Percentiles rank a stretch among this genome's conserved stretches.
phyloP scores from a whole-genome alignment of 2,888 invertebrate species.

The Epinotia brunnichana region DNA sequence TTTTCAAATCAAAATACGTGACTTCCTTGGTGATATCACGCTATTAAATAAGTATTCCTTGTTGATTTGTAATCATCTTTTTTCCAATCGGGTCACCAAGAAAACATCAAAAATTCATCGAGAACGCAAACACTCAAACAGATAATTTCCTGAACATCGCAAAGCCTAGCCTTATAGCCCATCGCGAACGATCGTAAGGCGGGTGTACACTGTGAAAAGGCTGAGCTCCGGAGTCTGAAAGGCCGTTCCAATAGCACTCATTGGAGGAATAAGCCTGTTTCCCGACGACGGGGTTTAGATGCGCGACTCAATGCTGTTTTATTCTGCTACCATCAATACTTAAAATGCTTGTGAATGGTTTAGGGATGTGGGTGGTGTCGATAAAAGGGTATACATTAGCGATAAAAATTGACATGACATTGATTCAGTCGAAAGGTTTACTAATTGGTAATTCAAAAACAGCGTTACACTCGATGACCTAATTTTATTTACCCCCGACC shows the following conservation, averaged over 20 bases:
- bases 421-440: too few species aligned
- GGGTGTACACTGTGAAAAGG: slow-evolving; percentile 77
- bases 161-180: slow-evolving; percentile 77
- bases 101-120: slow-evolving; percentile 27
- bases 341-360: slow-evolving; percentile 76
- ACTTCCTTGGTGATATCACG: too few species aligned
- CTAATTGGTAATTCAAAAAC: not conserved
- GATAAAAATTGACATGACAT: not conserved
- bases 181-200: slow-evolving; percentile 78
- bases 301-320: slow-evolving; percentile 81
- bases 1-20: too few species aligned
- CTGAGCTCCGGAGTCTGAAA: slow-evolving; percentile 78
- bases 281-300: slow-evolving; percentile 80
- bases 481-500: not conserved
- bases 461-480: not conserved
- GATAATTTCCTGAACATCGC: slow-evolving; percentile 69
- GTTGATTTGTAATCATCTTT: not conserved
- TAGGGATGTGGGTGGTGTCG: slow-evolving; percentile 59
- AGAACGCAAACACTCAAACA: slow-evolving; percentile 17
- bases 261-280: slow-evolving; percentile 83
- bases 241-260: slow-evolving; percentile 78
- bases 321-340: slow-evolving; percentile 82
- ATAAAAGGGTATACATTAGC: slow-evolving; percentile 45
- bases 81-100: not conserved
- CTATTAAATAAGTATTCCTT: too few species aligned